Evolutionary conservation across 2,797 vertebrate species (phyloP).

Genomic region (Xyrichtys novacula): DNA sequence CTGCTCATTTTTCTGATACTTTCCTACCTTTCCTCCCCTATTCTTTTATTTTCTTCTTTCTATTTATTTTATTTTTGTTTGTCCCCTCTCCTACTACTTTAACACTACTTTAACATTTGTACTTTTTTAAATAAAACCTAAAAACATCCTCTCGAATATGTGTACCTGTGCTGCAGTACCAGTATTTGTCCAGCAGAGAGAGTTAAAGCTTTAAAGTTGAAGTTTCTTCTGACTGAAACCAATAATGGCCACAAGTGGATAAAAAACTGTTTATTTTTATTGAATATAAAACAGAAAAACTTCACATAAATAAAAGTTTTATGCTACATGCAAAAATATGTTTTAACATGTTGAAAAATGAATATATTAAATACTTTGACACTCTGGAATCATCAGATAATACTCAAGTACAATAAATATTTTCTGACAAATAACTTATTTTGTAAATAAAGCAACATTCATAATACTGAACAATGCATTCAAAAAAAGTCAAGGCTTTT

Average conservation of each 20-base stretch:
- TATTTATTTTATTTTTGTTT: neutral
- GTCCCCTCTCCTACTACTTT: too few relatives aligned
- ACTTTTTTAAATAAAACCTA: neutral
- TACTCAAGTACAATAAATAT: constrained; percentile 58
- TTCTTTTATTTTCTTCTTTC: neutral
- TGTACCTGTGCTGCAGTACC: neutral
- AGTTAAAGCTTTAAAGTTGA: constrained; percentile 1
- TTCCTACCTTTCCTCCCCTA: neutral
- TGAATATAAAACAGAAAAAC: constrained; percentile 4
- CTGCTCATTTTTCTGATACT: too few relatives aligned
- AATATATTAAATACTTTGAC: constrained; percentile 43
- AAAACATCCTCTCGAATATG: neutral
- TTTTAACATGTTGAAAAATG: constrained; percentile 10
- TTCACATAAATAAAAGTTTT: constrained; percentile 44
- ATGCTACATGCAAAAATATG: constrained; percentile 35
- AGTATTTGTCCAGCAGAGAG: constrained; percentile 36
- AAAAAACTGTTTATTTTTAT: constrained; percentile 42
- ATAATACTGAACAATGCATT: neutral
- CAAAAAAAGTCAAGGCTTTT: too few relatives aligned
- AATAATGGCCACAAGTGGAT: neutral
- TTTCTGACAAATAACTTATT: constrained; percentile 52
- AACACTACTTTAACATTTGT: too few relatives aligned
- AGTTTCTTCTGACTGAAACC: neutral
- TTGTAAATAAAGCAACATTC: constrained; percentile 28
- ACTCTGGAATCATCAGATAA: constrained; percentile 13